Conservation (phyloP, 92 coral and sea anemone species). For the Porites divaricata region DNA sequence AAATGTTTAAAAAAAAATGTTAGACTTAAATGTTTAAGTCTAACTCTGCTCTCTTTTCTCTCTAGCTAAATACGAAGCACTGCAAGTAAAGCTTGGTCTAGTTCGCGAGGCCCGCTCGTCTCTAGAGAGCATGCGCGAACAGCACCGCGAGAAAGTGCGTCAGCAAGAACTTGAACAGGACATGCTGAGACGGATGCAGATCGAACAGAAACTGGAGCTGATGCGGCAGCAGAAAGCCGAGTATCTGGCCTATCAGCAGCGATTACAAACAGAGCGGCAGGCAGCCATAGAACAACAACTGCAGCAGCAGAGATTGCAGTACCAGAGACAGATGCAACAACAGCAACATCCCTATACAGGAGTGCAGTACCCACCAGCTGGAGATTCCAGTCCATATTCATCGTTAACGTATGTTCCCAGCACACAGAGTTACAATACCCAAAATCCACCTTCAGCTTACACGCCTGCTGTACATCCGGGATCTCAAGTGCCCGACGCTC, state of each 20-base stretch:
- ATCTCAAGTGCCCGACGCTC: slow-evolving; percentile 58
- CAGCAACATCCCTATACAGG: slow-evolving; percentile 37
- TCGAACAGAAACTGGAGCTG: slow-evolving; percentile 94
- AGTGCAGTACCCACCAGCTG: slow-evolving; percentile 38
- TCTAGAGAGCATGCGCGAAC: slow-evolving; percentile 84
- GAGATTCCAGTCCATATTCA: slow-evolving; percentile 79
- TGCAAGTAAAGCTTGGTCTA: slow-evolving; percentile 85
- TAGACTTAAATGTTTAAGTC: not conserved
- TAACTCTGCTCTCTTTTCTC: not conserved
- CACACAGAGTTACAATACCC: slow-evolving; percentile 40
- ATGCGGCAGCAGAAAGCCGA: slow-evolving; percentile 98
- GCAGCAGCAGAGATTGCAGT: slow-evolving; percentile 49
- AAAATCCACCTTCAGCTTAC: slow-evolving; percentile 49
- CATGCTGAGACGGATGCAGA: slow-evolving; percentile 97
- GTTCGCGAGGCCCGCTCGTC: slow-evolving; percentile 87
- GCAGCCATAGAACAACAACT: slow-evolving; percentile 93
- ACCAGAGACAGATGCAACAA: slow-evolving; percentile 62
- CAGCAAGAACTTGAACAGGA: slow-evolving; percentile 99
- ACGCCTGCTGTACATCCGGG: slow-evolving; percentile 56
- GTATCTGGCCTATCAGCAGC: slow-evolving; percentile 93
- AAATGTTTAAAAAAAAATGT: no score
- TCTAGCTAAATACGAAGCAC: slow-evolving; percentile 86
- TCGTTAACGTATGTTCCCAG: slow-evolving; percentile 62
- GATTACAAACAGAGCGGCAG: slow-evolving; percentile 90
- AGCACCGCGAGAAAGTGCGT: slow-evolving; percentile 93